These are phyloP conservation scores for Eriosoma lanigerum DNA, from an alignment of 1,140 invertebrate species.

Conservation along the genomic window DNA sequence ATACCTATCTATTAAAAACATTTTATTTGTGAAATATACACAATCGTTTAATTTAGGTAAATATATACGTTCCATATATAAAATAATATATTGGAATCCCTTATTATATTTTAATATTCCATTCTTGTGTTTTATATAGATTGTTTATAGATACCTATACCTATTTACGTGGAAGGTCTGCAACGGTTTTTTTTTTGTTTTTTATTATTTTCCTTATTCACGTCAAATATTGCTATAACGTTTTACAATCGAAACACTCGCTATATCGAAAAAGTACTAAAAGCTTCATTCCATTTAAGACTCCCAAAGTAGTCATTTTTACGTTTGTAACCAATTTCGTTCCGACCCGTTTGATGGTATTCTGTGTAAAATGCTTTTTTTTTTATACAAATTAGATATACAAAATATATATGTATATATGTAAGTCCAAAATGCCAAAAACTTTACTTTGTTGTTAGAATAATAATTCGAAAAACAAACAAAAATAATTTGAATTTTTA, in stretches of 20 bases:
- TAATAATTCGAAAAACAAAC: no score
- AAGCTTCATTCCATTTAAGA: constrained; percentile 24
- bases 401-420: no score
- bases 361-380: neutral
- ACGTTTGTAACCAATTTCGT: constrained; percentile 29
- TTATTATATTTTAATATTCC: neutral
- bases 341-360: constrained; percentile 4
- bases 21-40: constrained; percentile 9
- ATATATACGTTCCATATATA: no score
- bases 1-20: constrained; percentile 4
- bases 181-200: neutral
- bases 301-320: constrained; percentile 29
- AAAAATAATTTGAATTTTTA: no score
- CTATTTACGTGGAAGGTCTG: neutral
- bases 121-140: neutral
- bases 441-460: no score
- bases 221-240: constrained; percentile 14
- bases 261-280: constrained; percentile 22
- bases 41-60: constrained; percentile 9
- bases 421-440: no score
- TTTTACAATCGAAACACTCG: constrained; percentile 25
- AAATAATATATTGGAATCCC: no score
- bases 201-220: neutral
- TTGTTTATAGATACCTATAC: constrained; percentile 2
- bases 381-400: neutral